Base-by-base conservation (phyloP, 2,797 vertebrate species). In the Enteromius thamalakanensis region DNA sequence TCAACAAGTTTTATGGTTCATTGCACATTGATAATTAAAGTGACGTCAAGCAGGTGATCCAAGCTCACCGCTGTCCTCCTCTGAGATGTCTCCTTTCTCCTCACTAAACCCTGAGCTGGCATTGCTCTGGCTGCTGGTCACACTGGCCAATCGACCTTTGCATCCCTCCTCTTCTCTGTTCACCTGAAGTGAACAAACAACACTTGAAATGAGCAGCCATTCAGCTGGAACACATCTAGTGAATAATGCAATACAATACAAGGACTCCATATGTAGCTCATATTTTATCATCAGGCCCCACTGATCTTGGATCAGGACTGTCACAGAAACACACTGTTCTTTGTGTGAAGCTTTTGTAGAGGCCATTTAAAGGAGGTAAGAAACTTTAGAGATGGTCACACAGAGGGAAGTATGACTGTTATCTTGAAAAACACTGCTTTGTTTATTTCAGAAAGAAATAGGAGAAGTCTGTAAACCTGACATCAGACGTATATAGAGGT, bases 1-100 rank as follows among this genome's bases (percentile, higher is more conserved):
- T 62, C 23, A 29, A 64, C 26, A 64, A 15, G 26, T 17, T 64
- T 32, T 32, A 64, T 32, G 21, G n/a, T 23, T 45, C 4, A 26
- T 6, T 71, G 11, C 5, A 32, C 14, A 15, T 32, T 32, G 15
- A 64, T 64, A 0, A 64, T 70, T 47, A 21, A 51, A 49, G 49
- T 32, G 45, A 51, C 17, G 11, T 14, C 37, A 62, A 40, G 34
- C 11, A 26, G 19, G 14, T 45, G 4, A 83, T 84, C 80, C 62
- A 80, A 53, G 84, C 94, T 84, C 93, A 96, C 95, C 94, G 82
- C 94, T 93, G 76, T 95, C 92, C 3, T 95, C 93, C 89, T 94
- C 94, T 78, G 90, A 90, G 70, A 89, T 92, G 6, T 89, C 92
- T 14, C 83, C 81, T 92, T 89, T 93, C 82, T 95, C 93, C 89